phyloP scores from a whole-genome alignment of 2,113 vertebrate species.

The Trogon surrucura region DNA sequence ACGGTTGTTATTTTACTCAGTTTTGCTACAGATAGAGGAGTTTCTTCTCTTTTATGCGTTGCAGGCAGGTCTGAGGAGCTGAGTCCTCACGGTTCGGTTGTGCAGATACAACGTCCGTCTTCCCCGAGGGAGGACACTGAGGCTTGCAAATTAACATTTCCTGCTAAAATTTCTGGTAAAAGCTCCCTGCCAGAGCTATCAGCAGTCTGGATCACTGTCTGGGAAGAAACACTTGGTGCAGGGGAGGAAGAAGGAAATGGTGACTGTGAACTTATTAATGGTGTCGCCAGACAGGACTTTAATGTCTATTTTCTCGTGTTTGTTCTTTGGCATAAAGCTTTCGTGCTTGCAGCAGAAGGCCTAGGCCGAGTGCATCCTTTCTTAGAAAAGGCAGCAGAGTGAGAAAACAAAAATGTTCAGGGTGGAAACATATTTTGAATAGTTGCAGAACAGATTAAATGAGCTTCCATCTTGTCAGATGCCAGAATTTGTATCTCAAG shows the following conservation, averaged over 20 bases:
- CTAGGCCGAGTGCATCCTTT: neutral
- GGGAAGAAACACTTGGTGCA: conserved; percentile 67
- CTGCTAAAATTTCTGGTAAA: conserved; percentile 69
- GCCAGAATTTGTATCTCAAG: neutral
- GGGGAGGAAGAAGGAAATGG: conserved; percentile 68
- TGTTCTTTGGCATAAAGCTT: conserved; percentile 29
- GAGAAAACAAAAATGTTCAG: neutral
- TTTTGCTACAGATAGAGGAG: neutral
- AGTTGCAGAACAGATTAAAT: neutral
- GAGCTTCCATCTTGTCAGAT: neutral
- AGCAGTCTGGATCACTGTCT: conserved; percentile 67
- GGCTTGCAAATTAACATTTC: conserved; percentile 56
- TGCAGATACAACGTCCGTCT: neutral
- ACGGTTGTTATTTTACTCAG: neutral
- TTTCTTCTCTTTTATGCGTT: neutral
- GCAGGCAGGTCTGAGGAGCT: neutral
- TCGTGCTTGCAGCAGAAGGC: neutral
- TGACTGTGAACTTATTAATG: conserved; percentile 63
- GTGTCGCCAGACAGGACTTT: conserved; percentile 53
- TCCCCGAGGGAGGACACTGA: conserved; percentile 36
- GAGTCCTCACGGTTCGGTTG: neutral
- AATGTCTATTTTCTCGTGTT: conserved; percentile 51
- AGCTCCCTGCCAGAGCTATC: conserved; percentile 62
- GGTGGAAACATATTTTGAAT: neutral
- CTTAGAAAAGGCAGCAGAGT: neutral